Percentiles rank a stretch among this genome's conserved stretches.
Conservation (phyloP, 2,113 vertebrate genomes). For the Phaethon lepturus region DNA sequence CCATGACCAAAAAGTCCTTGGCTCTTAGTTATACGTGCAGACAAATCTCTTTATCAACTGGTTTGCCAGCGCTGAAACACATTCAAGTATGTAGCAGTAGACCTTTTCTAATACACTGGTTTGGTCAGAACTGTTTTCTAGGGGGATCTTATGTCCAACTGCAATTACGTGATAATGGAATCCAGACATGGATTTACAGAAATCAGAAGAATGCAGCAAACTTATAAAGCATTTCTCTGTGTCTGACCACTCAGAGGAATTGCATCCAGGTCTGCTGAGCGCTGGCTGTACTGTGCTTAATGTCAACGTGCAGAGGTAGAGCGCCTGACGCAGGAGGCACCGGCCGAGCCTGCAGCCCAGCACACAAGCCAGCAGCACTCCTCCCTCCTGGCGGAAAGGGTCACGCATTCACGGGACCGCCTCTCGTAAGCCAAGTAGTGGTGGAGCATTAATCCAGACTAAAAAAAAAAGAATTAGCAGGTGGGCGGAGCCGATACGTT, state of each 20-base stretch:
- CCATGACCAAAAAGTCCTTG: slow-evolving; percentile 41
- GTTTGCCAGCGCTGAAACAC: not conserved
- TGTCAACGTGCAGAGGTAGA: not conserved
- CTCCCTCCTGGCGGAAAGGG: not conserved
- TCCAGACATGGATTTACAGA: slow-evolving; percentile 36
- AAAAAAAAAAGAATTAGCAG: not conserved
- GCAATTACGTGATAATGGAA: slow-evolving; percentile 33
- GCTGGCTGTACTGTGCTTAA: not conserved
- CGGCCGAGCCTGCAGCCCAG: not conserved
- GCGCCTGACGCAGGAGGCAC: not conserved
- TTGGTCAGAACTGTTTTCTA: slow-evolving; percentile 10
- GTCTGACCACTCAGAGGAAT: not conserved
- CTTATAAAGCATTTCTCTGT: not conserved
- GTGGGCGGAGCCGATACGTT: not conserved
- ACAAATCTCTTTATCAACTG: slow-evolving; percentile 3
- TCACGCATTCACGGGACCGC: not conserved
- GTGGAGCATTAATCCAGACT: not conserved
- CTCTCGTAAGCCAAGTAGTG: not conserved
- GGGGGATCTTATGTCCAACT: not conserved
- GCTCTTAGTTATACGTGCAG: not conserved
- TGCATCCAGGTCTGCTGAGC: not conserved
- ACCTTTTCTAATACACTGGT: not conserved
- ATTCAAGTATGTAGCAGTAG: not conserved
- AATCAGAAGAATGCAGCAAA: not conserved
- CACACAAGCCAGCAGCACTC: not conserved